Percentiles rank a stretch among this genome's conserved stretches.
Conservation (phyloP, 2,888 invertebrate species). For the Morpho deidamia region DNA sequence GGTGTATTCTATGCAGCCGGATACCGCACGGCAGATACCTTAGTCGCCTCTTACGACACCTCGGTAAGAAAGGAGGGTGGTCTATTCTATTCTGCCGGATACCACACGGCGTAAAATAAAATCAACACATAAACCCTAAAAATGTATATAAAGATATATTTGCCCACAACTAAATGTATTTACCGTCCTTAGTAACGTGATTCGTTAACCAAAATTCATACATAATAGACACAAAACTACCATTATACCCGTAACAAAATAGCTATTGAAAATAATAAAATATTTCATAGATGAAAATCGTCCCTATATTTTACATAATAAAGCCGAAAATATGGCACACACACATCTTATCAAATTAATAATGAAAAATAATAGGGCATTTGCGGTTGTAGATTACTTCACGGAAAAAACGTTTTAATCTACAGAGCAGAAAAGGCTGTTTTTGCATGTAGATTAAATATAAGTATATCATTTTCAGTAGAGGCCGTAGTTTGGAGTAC, state of each 20-base stretch:
- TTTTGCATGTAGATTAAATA: constrained; percentile 39
- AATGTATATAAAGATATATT: too few species aligned
- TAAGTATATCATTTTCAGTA: constrained; percentile 68
- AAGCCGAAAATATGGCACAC: constrained; percentile 38
- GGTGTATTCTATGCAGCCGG: too few species aligned
- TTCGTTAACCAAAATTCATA: background rate
- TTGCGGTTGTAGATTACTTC: constrained; percentile 18
- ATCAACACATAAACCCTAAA: background rate
- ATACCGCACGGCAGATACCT: too few species aligned
- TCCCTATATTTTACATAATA: constrained; percentile 28
- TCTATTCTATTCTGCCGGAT: too few species aligned
- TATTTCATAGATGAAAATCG: constrained; percentile 11
- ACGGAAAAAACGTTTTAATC: constrained; percentile 33
- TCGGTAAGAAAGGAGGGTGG: too few species aligned
- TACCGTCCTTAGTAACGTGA: background rate
- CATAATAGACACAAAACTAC: background rate
- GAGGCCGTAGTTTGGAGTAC: constrained; percentile 70
- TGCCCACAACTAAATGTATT: background rate
- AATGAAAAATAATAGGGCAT: constrained; percentile 62
- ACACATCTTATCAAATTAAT: constrained; percentile 72
- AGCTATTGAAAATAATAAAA: constrained; percentile 15
- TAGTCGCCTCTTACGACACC: too few species aligned
- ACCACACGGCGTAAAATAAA: too few species aligned
- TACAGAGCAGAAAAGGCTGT: constrained; percentile 33
- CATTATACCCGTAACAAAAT: constrained; percentile 3